Evolutionary conservation across 1,140 invertebrate species (phyloP), one percentile per base, ranked within the genome.

Genomic region (Anagrus nilaparvatae): DNA sequence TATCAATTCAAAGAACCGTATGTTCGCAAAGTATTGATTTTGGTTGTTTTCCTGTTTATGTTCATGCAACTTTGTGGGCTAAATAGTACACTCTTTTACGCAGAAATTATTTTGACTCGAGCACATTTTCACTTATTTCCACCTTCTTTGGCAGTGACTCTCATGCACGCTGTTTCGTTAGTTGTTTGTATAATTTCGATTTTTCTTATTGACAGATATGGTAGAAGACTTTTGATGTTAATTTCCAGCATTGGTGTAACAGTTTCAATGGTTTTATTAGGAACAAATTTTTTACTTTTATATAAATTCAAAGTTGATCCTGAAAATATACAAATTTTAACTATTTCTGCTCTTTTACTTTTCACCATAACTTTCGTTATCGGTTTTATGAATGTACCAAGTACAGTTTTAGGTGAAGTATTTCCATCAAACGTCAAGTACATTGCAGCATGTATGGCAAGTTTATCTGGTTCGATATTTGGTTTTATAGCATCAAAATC

Each of bases 61-160:
- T 78, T 83, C 14, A 82, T 87, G 58, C 82, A 86, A 53, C 71
- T 85, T 25, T 81, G 76, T 40, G 81, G 84, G 2, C 78, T 83
- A 17, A 82, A 81, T 40, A 81, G 78, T 2, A 69, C 87, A 16
- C 76, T 79, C 45, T 79, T 80, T 25, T 86, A 86, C 52, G 73
- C 81, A n/a, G 78, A 83, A 40, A 73, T 76, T 28, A 86, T 88
- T 49, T 77, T 88, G 42, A 59, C 7, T 2, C 31, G n/a, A n/a
- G n/a, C n/a, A n/a, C n/a, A n/a, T n/a, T n/a, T n/a, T n/a, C n/a
- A n/a, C n/a, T n/a, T n/a, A n/a, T n/a, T n/a, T n/a, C n/a, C n/a
- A n/a, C n/a, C n/a, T n/a, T n/a, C n/a, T n/a, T n/a, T n/a, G n/a
- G n/a, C n/a, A n/a, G n/a, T n/a, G n/a, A n/a, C n/a, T n/a, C n/a